Evolutionary conservation across 2,797 vertebrate species (phyloP).

Genomic region (Schizopygopsis malacanthus): DNA sequence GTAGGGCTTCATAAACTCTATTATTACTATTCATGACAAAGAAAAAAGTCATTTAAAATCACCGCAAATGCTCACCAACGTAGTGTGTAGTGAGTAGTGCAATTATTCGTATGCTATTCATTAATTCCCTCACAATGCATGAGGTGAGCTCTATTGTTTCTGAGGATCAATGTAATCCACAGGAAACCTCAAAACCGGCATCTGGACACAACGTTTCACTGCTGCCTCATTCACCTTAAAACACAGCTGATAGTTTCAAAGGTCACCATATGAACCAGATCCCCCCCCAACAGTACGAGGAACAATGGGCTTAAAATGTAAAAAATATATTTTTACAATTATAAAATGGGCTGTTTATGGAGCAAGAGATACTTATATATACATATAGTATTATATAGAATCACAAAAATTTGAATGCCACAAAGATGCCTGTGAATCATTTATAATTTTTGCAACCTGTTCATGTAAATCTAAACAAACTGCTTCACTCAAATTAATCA

Average conservation of each 20-base stretch:
- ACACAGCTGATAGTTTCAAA: conserved; percentile 71
- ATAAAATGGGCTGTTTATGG: neutral
- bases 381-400: neutral
- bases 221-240: conserved; percentile 54
- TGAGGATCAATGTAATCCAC: conserved; percentile 73
- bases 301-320: neutral
- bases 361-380: neutral
- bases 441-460: neutral
- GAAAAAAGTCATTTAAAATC: conserved; percentile 20
- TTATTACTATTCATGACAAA: neutral
- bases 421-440: neutral
- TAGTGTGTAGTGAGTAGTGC: conserved; percentile 30
- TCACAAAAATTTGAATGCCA: neutral
- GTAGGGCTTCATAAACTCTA: neutral
- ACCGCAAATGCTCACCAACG: conserved; percentile 28
- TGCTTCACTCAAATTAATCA: neutral
- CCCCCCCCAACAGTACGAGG: neutral
- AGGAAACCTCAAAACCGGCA: conserved; percentile 53
- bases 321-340: no score
- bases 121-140: conserved; percentile 64
- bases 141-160: conserved; percentile 67
- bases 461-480: neutral
- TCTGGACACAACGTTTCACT: conserved; percentile 52
- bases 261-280: conserved; percentile 67
- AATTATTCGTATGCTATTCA: conserved; percentile 65